Base-by-base conservation (phyloP, 1,140 invertebrate genomes). In the Diabrotica undecimpunctata region DNA sequence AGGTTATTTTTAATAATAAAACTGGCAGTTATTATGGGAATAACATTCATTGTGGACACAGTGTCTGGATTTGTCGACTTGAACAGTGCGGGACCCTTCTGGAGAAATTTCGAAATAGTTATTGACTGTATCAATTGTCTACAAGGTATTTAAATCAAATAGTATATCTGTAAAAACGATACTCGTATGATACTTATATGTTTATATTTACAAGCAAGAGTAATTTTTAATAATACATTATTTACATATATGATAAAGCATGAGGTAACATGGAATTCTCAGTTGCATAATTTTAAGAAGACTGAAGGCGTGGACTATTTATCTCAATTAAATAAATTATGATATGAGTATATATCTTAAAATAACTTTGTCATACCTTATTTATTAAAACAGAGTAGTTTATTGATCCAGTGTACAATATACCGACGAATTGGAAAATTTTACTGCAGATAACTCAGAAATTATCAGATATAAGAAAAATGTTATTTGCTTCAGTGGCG, bases 11-110 rank as follows among this genome's bases (percentile, higher is more conserved):
- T 87, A 70, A 83, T 84, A 61, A 55, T 83, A 2, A 87, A 87
- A 71, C 68, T 88, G 6, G 86, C 85, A 66, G 59, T 86, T 9
- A 81, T 86, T 0, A 87, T 86, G 85, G 86, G 86, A 36, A 79
- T 87, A 5, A 77, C 80, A 0, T 86, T 84, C 83, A 73, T 78
- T 0, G 74, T 82, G 2, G 85, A 87, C 67, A 76, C 83, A 0
- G 37, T 83, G 0, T 79, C 83, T 0, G 75, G 62, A 6, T 68
- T 72, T 41, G 68, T 70, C 11, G 61, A 70, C 38, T 62, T 70
- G 63, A 66, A 58, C 9, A 54, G 38, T 3, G 25, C 62, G 4
- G 64, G 66, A 14, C 36, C 11, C 1, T 55, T 72, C 25, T 63
- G 66, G 7, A 68, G 64, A 58, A 62, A 63, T 25, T 62, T 72